Conservation (phyloP, 2,797 vertebrate species). For the Pantherophis vulpinus region DNA sequence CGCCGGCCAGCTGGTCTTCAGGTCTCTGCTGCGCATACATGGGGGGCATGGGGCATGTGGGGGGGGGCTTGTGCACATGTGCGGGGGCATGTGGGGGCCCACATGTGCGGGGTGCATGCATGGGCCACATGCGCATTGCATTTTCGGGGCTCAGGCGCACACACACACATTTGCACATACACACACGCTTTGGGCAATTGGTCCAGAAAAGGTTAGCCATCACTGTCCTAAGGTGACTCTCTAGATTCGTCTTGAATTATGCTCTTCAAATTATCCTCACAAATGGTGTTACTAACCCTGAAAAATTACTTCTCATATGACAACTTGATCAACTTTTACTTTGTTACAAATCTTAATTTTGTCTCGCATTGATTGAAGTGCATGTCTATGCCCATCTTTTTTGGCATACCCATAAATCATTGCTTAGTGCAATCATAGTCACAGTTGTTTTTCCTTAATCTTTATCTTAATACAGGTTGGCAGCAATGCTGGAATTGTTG, state of each 20-base stretch:
- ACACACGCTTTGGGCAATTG: too few species aligned
- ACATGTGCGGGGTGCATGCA: too few species aligned
- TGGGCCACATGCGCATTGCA: too few species aligned
- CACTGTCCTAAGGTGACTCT: not conserved
- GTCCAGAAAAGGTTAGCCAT: too few species aligned
- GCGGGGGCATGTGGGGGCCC: too few species aligned
- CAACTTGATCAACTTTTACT: not conserved
- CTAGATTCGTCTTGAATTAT: not conserved
- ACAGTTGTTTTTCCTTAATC: conserved; percentile 5
- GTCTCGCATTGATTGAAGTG: not conserved
- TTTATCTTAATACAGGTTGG: conserved; percentile 81
- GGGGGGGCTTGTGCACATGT: too few species aligned
- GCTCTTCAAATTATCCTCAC: not conserved
- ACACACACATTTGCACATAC: too few species aligned
- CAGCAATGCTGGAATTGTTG: conserved; percentile 96
- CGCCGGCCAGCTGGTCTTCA: too few species aligned
- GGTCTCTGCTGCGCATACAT: too few species aligned
- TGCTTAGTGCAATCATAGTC: not conserved
- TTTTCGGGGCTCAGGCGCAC: too few species aligned
- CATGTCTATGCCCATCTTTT: not conserved
- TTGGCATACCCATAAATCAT: not conserved
- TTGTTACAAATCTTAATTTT: not conserved
- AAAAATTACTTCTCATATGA: not conserved
- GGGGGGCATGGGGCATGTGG: too few species aligned
- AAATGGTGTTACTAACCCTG: not conserved